These are phyloP conservation scores for Vollenhovia emeryi DNA, from an alignment of 1,140 invertebrate species.

Conservation along the genomic window DNA sequence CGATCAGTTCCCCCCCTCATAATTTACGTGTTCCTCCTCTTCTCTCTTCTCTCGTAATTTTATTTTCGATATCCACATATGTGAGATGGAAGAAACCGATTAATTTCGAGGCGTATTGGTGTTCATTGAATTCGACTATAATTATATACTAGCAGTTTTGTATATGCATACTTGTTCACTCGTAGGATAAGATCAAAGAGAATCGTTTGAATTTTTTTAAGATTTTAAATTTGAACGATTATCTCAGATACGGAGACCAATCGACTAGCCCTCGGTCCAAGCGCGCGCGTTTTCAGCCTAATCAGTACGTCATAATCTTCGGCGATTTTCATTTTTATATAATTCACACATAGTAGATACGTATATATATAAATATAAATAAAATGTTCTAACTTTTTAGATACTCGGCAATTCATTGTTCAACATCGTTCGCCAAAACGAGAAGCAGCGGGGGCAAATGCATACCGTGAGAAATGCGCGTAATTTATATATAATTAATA, in stretches of 20 bases:
- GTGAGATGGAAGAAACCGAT: background rate
- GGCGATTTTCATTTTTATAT: constrained; percentile 55
- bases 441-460: no score
- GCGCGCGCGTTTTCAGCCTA: constrained; percentile 24
- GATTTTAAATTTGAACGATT: constrained; percentile 17
- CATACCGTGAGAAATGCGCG: constrained; percentile 61
- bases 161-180: constrained; percentile 34
- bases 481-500: constrained; percentile 73
- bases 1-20: background rate
- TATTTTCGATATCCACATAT: background rate
- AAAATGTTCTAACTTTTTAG: constrained; percentile 56
- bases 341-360: constrained; percentile 29
- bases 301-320: constrained; percentile 1
- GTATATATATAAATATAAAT: constrained; percentile 3
- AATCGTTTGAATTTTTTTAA: no score
- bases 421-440: background rate
- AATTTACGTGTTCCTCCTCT: background rate
- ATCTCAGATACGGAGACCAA: constrained; percentile 10
- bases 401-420: constrained; percentile 38
- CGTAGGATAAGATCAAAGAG: constrained; percentile 32
- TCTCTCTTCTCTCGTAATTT: constrained; percentile 3
- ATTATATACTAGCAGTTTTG: constrained; percentile 40
- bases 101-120: constrained; percentile 28
- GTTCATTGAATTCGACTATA: constrained; percentile 14
- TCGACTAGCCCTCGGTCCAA: background rate